phyloP scores from a whole-genome alignment of 2,113 vertebrate genomes.

The Oncorhynchus masou region DNA sequence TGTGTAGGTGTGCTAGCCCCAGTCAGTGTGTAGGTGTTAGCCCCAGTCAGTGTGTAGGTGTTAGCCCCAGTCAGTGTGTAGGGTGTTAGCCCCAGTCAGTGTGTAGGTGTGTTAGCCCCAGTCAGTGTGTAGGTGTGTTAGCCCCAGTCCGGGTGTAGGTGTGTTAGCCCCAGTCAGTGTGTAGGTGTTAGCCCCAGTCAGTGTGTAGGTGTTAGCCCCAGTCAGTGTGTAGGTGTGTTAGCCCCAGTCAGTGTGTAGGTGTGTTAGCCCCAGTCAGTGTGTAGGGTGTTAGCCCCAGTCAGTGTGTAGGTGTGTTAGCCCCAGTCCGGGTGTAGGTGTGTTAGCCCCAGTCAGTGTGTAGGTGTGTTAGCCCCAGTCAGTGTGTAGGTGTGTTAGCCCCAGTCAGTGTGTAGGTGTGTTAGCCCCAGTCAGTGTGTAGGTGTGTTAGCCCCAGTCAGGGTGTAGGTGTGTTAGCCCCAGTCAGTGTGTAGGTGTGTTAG shows the following conservation, averaged over 20 bases:
- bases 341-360: conserved; percentile 37
- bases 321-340: conserved; percentile 30
- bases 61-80: neutral
- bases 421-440: conserved; percentile 17
- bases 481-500: conserved; percentile 41
- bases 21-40: conserved; percentile 20
- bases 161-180: no score
- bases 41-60: neutral
- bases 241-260: neutral
- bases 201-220: conserved; percentile 37
- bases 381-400: no score
- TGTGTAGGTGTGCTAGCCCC: conserved; percentile 27
- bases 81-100: no score
- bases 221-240: neutral
- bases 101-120: conserved; percentile 47
- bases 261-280: neutral
- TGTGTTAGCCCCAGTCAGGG: conserved; percentile 44
- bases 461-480: neutral
- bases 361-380: no score
- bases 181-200: neutral
- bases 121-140: no score
- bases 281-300: neutral
- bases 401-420: neutral
- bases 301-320: neutral
- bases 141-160: no score